phyloP scores from a whole-genome alignment of 2,113 vertebrate genomes.

The Acrocephalus arundinaceus region DNA sequence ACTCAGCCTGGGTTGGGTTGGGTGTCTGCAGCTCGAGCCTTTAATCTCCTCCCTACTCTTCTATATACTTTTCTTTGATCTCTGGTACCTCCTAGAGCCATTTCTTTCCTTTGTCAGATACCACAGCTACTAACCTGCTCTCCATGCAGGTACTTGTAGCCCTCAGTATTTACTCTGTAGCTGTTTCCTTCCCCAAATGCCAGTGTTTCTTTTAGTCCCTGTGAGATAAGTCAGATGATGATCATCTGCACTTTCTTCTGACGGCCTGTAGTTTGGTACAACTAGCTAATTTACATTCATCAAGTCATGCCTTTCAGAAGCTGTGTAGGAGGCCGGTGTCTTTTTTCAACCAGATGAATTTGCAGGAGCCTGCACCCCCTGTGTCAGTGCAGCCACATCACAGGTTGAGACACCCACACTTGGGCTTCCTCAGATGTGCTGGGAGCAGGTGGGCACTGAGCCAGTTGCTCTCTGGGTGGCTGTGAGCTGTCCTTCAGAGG shows the following conservation, averaged over 20 bases:
- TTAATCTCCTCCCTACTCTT: neutral
- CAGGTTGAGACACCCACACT: neutral
- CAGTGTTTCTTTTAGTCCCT: neutral
- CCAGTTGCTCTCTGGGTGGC: neutral
- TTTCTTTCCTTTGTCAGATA: neutral
- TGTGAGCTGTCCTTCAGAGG: neutral
- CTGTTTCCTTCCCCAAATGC: neutral
- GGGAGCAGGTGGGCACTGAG: fast-evolving
- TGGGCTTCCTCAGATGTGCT: neutral
- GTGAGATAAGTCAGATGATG: neutral
- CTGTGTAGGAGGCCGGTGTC: neutral
- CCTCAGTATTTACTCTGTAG: neutral
- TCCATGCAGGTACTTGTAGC: neutral
- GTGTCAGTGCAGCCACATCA: neutral
- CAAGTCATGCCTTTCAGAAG: neutral
- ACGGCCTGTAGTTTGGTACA: neutral
- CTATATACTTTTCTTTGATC: neutral
- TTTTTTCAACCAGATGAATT: neutral
- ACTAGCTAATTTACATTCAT: neutral
- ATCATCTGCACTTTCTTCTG: neutral
- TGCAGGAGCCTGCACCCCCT: neutral
- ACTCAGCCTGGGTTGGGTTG: neutral
- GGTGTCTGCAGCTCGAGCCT: neutral
- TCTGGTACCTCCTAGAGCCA: neutral
- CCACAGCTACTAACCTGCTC: neutral